Percentiles rank a stretch among this genome's conserved stretches.
These are phyloP conservation scores for Atrina japonica DNA, from an alignment of 2,888 invertebrate species.

Conservation along the genomic window DNA sequence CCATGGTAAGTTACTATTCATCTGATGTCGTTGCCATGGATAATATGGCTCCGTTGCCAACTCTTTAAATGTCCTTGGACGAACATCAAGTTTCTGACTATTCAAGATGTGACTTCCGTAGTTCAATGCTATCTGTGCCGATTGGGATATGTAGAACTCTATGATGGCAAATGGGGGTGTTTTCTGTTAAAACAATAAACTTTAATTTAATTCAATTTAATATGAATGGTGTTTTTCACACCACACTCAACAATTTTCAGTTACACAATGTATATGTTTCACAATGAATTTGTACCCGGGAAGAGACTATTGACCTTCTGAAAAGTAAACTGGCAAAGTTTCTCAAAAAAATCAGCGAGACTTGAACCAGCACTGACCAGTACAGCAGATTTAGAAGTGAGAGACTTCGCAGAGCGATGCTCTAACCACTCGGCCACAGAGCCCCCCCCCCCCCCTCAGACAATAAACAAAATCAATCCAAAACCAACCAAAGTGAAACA, in stretches of 20 bases:
- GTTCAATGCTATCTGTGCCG: constrained; percentile 43
- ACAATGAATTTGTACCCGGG: too few species aligned
- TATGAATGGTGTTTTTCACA: background rate
- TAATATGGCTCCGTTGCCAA: constrained; percentile 38
- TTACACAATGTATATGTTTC: too few species aligned
- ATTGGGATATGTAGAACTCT: constrained; percentile 45
- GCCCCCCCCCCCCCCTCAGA: too few species aligned
- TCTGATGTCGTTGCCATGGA: constrained; percentile 38
- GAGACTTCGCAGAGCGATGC: too few species aligned
- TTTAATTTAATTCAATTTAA: background rate
- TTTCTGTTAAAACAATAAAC: constrained; percentile 5
- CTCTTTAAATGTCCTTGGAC: constrained; percentile 37
- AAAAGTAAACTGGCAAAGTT: too few species aligned
- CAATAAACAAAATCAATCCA: too few species aligned
- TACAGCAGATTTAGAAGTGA: too few species aligned
- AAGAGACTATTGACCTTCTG: too few species aligned
- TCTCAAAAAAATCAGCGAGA: too few species aligned
- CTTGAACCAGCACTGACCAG: too few species aligned
- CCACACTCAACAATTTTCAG: too few species aligned
- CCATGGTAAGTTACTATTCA: constrained; percentile 26
- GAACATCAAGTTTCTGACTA: constrained; percentile 46
- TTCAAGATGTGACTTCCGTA: constrained; percentile 52
- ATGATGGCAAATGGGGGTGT: constrained; percentile 52
- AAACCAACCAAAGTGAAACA: too few species aligned
- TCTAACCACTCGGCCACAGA: background rate